phyloP scores from a whole-genome alignment of 2,797 vertebrate genomes.

The Pipistrellus nathusii region DNA sequence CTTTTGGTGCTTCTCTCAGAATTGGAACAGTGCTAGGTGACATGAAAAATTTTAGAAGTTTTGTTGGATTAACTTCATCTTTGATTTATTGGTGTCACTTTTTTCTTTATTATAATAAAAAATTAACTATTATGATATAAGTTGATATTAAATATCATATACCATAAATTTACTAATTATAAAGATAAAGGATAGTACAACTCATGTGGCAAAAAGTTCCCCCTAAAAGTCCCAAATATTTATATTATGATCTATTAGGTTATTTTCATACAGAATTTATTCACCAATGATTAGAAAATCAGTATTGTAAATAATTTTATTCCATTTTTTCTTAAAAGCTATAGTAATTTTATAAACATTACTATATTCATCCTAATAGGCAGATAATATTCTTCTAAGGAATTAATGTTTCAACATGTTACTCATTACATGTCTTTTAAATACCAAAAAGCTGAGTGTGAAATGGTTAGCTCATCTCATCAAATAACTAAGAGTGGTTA shows the following conservation, averaged over 20 bases:
- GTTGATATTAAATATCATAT: slow-evolving; percentile 25
- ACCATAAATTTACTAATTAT: background rate
- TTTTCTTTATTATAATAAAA: slow-evolving; percentile 26
- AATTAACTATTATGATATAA: slow-evolving; percentile 39
- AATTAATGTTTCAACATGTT: slow-evolving; percentile 16
- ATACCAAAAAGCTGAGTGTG: background rate
- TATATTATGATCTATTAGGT: background rate
- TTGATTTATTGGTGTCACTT: background rate
- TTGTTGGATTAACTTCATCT: slow-evolving; percentile 36
- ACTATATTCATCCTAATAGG: background rate
- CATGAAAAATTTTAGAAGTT: background rate
- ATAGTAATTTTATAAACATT: slow-evolving; percentile 50
- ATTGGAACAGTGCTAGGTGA: background rate
- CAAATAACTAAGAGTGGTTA: slow-evolving; percentile 25
- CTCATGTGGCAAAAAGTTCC: background rate
- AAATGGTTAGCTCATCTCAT: background rate
- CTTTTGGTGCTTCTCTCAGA: background rate
- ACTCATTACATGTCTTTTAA: slow-evolving; percentile 13
- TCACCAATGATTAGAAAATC: slow-evolving; percentile 44
- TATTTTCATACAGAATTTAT: background rate
- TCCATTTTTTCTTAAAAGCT: slow-evolving; percentile 47
- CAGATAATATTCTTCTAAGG: background rate
- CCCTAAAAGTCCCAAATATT: background rate
- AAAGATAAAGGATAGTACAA: background rate
- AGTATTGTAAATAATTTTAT: slow-evolving; percentile 24